Evolutionary conservation across 1,140 invertebrate genomes (phyloP).

Genomic region (Rhizoglyphus robini): DNA sequence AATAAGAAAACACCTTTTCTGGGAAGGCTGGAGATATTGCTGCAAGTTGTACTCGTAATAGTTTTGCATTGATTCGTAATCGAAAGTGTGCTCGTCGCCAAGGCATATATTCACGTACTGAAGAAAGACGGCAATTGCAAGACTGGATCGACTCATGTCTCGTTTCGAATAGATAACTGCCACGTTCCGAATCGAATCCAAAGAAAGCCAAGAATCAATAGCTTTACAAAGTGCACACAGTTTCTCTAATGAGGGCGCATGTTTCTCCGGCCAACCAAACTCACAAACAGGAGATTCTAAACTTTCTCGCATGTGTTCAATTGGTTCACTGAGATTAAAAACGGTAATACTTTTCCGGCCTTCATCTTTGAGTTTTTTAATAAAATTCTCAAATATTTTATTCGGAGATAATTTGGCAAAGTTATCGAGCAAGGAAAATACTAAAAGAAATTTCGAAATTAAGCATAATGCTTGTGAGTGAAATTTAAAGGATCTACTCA

Average conservation of each 20-base stretch:
- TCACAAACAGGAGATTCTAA: conserved; percentile 43
- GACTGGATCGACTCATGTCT: conserved; percentile 60
- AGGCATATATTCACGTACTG: conserved; percentile 84
- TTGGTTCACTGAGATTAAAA: conserved; percentile 8
- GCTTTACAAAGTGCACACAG: conserved; percentile 81
- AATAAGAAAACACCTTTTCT: conserved; percentile 51
- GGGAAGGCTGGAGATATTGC: conserved; percentile 63
- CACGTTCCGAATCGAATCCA: conserved; percentile 55
- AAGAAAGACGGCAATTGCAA: conserved; percentile 79
- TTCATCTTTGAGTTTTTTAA: conserved; percentile 5
- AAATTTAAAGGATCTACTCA: background rate
- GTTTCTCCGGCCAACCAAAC: conserved; percentile 65
- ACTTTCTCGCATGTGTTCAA: background rate
- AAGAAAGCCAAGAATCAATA: conserved; percentile 69
- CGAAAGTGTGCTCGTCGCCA: conserved; percentile 68
- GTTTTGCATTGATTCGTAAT: conserved; percentile 76
- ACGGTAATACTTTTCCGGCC: background rate
- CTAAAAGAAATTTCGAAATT: background rate
- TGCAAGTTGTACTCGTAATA: conserved; percentile 77
- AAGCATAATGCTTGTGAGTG: background rate
- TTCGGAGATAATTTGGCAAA: conserved; percentile 12
- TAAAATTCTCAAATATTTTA: conserved; percentile 3
- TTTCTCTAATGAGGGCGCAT: conserved; percentile 74
- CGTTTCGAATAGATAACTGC: conserved; percentile 73
- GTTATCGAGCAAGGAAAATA: conserved; percentile 3